Percentiles rank a stretch among this genome's conserved stretches.
Conservation (phyloP, 2,113 vertebrate species). For the Otocyon megalotis region DNA sequence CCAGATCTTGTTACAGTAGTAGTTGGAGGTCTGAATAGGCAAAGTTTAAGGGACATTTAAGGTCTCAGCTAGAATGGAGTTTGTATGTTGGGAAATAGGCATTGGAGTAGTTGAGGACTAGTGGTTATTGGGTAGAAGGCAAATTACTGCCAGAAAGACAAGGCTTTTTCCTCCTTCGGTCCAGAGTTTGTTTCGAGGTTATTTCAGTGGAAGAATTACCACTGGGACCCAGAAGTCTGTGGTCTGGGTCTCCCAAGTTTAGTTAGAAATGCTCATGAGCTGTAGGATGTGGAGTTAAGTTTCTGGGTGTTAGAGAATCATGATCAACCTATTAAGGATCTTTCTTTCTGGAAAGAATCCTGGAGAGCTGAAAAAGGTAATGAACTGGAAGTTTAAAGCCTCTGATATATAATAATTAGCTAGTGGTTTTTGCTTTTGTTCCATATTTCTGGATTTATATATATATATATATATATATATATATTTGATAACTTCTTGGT, state of each 20-base stretch:
- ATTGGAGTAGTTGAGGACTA: neutral
- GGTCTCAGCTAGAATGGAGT: neutral
- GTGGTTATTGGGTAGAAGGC: neutral
- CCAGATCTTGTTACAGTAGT: neutral
- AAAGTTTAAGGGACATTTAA: neutral
- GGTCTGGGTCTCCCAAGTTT: neutral
- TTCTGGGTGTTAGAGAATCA: neutral
- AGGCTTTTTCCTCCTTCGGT: neutral
- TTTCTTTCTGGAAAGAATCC: conserved; percentile 4
- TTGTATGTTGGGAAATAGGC: neutral
- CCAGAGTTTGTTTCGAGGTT: neutral
- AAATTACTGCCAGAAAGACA: neutral
- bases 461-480: too few relatives aligned
- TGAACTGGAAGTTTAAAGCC: conserved; percentile 2
- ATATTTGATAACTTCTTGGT: neutral
- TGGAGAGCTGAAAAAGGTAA: neutral
- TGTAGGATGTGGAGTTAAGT: neutral
- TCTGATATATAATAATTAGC: neutral
- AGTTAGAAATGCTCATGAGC: neutral
- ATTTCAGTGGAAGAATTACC: neutral
- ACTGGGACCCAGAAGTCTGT: neutral
- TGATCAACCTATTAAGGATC: neutral
- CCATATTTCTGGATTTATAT: neutral
- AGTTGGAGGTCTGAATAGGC: neutral
- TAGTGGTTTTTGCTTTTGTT: neutral